phyloP scores from a whole-genome alignment of 1,140 invertebrate genomes.

The Periplaneta americana region DNA sequence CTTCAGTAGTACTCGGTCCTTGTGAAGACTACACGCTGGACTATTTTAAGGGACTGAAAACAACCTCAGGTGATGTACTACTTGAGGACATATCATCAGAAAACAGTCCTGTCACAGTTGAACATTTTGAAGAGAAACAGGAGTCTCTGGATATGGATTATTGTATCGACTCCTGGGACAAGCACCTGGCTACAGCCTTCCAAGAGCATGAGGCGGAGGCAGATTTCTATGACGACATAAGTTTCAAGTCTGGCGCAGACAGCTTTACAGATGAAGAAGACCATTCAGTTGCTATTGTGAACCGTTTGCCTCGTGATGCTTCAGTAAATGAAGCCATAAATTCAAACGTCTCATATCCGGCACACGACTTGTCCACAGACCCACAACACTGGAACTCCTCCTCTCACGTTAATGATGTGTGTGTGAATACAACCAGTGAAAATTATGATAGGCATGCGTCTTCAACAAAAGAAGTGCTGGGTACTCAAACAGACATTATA shows the following conservation, averaged over 20 bases:
- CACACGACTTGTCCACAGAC: no score
- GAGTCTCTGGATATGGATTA: neutral
- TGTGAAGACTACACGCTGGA: slow-evolving; percentile 48
- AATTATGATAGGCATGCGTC: no score
- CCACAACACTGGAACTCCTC: no score
- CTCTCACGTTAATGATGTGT: no score
- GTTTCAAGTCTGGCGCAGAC: neutral
- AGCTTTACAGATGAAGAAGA: neutral
- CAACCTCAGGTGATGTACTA: slow-evolving; percentile 22
- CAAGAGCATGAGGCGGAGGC: neutral
- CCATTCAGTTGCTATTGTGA: no score
- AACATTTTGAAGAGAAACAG: neutral
- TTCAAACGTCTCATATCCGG: no score
- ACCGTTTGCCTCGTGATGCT: no score
- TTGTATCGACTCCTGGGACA: slow-evolving; percentile 4
- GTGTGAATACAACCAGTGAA: no score
- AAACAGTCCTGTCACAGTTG: neutral
- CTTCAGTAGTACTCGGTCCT: slow-evolving; percentile 46
- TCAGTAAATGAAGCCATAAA: no score
- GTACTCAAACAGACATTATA: no score
- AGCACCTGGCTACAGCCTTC: neutral
- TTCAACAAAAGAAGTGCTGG: no score
- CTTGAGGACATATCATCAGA: neutral
- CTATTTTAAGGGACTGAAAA: slow-evolving; percentile 45
- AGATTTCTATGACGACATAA: neutral